A percentile compares a stretch with the other conserved stretches of the same genome.
Evolutionary conservation across 1,140 invertebrate genomes (phyloP).

Genomic region (Diabrotica undecimpunctata): DNA sequence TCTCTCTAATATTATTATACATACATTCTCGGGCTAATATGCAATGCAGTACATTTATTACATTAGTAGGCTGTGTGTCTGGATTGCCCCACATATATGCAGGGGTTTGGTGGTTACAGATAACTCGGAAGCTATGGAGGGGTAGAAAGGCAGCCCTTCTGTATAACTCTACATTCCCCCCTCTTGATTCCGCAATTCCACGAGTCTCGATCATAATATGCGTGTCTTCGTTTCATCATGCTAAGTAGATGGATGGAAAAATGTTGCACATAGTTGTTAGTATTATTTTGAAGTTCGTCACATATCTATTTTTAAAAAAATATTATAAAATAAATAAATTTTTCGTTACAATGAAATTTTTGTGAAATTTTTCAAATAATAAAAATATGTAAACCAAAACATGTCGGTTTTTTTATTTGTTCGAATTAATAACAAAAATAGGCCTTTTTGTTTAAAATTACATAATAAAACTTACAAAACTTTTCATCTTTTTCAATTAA

Average conservation of each 20-base stretch:
- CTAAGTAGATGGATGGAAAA: background rate
- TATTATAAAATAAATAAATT: too few relatives aligned
- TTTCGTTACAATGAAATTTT: too few relatives aligned
- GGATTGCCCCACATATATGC: conserved; percentile 28
- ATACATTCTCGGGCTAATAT: conserved; percentile 31
- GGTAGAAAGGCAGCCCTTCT: conserved; percentile 16
- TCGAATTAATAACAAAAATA: too few relatives aligned
- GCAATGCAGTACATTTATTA: conserved; percentile 37
- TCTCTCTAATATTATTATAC: conserved; percentile 30
- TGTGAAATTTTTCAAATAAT: too few relatives aligned
- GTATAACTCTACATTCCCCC: background rate
- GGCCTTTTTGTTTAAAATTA: too few relatives aligned
- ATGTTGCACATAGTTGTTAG: too few relatives aligned
- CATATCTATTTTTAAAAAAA: too few relatives aligned
- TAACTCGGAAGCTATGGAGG: conserved; percentile 21
- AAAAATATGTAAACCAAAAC: too few relatives aligned
- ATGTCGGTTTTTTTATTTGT: too few relatives aligned
- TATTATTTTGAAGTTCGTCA: too few relatives aligned
- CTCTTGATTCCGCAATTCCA: background rate
- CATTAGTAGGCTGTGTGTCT: conserved; percentile 30
- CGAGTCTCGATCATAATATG: conserved; percentile 13
- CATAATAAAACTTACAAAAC: too few relatives aligned
- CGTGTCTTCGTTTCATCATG: conserved; percentile 22
- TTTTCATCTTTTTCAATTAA: too few relatives aligned
- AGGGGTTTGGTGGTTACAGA: conserved; percentile 29